Percentiles rank a stretch among this genome's conserved stretches.
Conservation (phyloP, 2,113 vertebrate genomes). For the Mobula birostris region DNA sequence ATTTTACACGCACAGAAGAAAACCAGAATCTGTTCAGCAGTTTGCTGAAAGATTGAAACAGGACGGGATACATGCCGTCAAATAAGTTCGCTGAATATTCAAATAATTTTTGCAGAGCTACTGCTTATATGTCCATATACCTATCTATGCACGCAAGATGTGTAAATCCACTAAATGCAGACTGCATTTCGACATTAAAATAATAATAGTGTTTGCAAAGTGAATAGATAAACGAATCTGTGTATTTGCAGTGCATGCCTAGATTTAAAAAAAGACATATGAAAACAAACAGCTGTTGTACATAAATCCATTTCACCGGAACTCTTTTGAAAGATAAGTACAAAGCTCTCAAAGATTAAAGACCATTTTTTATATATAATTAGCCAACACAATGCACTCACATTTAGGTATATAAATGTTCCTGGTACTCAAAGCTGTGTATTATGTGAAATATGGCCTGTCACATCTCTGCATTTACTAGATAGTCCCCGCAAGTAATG, state of each 20-base stretch:
- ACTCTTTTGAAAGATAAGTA: neutral
- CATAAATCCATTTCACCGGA: neutral
- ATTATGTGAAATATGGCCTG: neutral
- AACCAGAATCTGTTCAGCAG: neutral
- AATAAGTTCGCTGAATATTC: no score
- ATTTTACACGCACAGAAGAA: neutral
- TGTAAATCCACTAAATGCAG: neutral
- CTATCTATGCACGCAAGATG: neutral
- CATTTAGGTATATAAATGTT: neutral
- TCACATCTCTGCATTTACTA: neutral
- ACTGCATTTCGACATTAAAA: neutral
- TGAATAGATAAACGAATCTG: neutral
- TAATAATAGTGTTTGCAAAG: neutral
- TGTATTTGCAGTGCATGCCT: neutral
- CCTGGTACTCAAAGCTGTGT: neutral
- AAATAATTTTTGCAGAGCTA: neutral
- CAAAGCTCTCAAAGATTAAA: neutral
- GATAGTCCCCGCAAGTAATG: neutral
- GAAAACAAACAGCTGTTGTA: neutral
- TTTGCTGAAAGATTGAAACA: neutral
- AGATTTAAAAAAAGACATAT: neutral
- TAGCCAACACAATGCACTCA: neutral
- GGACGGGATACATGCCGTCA: neutral
- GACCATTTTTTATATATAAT: neutral
- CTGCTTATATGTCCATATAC: neutral